Percentiles rank a stretch among this genome's conserved stretches.
phyloP scores from a whole-genome alignment of 1,140 invertebrate genomes.

The Drosophila quadrilineata region DNA sequence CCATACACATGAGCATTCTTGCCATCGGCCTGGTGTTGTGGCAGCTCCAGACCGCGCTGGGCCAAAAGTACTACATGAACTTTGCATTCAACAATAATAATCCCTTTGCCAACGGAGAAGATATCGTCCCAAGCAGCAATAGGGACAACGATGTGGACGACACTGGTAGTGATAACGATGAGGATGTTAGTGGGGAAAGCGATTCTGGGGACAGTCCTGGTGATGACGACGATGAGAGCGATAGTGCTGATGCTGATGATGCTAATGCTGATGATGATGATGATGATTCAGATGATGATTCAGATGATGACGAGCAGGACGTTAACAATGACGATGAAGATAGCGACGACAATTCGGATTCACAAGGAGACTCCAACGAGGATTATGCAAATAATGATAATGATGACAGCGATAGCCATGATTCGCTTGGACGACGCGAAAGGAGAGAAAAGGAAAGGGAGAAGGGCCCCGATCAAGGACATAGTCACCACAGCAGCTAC shows the following conservation, averaged over 20 bases:
- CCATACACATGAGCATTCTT: constrained; percentile 50
- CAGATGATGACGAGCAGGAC: not conserved
- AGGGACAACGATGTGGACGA: not conserved
- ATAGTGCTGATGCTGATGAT: not conserved
- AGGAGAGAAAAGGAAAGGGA: not conserved
- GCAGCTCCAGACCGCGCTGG: constrained; percentile 38
- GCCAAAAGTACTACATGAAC: constrained; percentile 68
- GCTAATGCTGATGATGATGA: not conserved
- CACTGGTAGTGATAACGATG: not conserved
- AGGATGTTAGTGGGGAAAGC: not conserved
- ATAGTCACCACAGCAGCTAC: constrained; percentile 68
- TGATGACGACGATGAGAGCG: not conserved
- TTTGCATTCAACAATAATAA: constrained; percentile 71
- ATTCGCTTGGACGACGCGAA: not conserved
- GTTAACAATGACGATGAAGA: not conserved
- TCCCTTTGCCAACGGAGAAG: constrained; percentile 33
- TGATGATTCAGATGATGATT: not conserved
- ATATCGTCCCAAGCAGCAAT: too few relatives aligned
- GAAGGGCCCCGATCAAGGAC: not conserved
- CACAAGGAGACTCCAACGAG: too few relatives aligned
- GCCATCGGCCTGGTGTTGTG: constrained; percentile 35
- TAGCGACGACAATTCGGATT: not conserved
- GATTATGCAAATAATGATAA: constrained; percentile 41
- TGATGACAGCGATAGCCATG: constrained; percentile 61
- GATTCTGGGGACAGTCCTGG: not conserved